Percentiles rank a stretch among this genome's conserved stretches.
Conservation (phyloP, 2,113 vertebrate species). For the Saguinus imperator region DNA sequence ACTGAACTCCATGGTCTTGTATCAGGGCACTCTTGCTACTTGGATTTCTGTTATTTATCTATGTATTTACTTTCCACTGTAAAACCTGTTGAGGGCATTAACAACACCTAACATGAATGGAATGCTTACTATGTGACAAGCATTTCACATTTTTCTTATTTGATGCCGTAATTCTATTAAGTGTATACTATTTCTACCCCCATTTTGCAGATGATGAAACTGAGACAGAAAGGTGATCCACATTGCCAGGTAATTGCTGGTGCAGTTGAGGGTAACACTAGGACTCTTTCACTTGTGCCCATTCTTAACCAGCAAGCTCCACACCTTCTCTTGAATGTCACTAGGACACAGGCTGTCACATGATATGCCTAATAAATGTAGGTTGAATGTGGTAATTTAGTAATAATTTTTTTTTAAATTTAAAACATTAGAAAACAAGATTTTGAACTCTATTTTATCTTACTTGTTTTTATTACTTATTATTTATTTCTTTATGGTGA, state of each 20-base stretch:
- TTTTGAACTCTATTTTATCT: background rate
- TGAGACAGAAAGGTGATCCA: background rate
- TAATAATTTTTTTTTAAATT: background rate
- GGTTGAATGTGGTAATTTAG: background rate
- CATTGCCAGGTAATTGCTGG: background rate
- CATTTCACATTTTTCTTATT: background rate
- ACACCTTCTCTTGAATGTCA: background rate
- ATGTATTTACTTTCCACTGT: background rate
- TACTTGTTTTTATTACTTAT: background rate
- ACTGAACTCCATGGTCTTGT: background rate
- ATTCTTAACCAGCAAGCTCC: background rate
- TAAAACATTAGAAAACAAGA: background rate
- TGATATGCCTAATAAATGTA: background rate
- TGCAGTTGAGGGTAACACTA: background rate
- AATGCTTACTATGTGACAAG: background rate
- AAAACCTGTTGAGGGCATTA: background rate
- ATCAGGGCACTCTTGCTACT: background rate
- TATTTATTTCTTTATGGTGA: background rate
- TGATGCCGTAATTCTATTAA: background rate
- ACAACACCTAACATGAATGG: background rate
- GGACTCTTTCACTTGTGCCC: background rate
- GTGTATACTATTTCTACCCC: background rate
- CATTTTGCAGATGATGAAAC: background rate
- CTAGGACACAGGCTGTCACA: background rate
- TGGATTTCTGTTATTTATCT: slow-evolving; percentile 5